Conservation (phyloP, 2,888 invertebrate species). For the Hemicrepidius hirtus region DNA sequence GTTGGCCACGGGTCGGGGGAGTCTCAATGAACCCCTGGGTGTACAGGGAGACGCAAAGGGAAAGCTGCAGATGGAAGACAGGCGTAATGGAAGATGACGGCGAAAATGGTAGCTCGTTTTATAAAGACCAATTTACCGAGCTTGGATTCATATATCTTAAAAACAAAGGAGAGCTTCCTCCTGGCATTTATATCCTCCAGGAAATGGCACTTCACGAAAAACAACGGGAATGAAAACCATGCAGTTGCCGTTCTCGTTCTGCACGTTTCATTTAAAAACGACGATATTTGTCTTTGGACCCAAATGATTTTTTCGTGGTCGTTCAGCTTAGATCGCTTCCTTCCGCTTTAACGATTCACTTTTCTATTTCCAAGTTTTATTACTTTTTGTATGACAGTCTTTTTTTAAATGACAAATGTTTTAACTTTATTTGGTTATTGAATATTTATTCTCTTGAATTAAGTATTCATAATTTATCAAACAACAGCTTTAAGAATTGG, state of each 20-base stretch:
- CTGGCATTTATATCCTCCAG: constrained; percentile 47
- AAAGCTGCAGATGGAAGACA: constrained; percentile 67
- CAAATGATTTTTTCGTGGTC: constrained; percentile 37
- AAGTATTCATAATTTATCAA: background rate
- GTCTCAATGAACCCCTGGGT: constrained; percentile 56
- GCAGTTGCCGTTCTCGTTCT: constrained; percentile 38
- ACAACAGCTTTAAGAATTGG: background rate
- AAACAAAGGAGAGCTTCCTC: constrained; percentile 55
- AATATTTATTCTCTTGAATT: background rate
- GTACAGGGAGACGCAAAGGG: constrained; percentile 54
- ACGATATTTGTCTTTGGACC: constrained; percentile 37
- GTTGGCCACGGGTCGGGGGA: constrained; percentile 73
- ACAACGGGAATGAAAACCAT: constrained; percentile 45
- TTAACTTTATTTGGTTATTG: background rate
- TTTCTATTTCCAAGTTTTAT: constrained; percentile 10
- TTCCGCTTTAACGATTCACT: constrained; percentile 12
- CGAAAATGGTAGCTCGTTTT: constrained; percentile 64
- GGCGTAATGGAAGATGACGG: constrained; percentile 68
- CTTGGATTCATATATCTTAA: constrained; percentile 59
- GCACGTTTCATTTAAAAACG: constrained; percentile 41
- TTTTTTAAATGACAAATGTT: constrained; percentile 11
- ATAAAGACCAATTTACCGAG: constrained; percentile 62
- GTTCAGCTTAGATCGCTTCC: constrained; percentile 25
- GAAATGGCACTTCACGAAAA: constrained; percentile 48
- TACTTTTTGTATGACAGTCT: background rate